phyloP scores from a whole-genome alignment of 2,113 vertebrate species.

The Gnathonemus echidnorhynchus region DNA sequence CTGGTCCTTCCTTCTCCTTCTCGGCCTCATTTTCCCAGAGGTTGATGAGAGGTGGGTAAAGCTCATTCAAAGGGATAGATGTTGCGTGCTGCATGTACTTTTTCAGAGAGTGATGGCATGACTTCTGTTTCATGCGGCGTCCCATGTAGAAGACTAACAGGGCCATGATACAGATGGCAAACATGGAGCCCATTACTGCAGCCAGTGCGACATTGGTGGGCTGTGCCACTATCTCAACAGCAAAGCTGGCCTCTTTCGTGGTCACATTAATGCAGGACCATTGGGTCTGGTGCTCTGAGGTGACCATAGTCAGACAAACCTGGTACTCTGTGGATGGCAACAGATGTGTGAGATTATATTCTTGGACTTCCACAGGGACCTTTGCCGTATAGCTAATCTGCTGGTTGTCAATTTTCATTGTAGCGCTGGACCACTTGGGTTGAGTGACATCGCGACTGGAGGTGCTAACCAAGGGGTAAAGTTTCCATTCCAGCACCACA shows the following conservation, averaged over 20 bases:
- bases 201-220: slow-evolving; percentile 62
- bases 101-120: slow-evolving; percentile 67
- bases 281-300: slow-evolving; percentile 49
- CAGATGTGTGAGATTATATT: slow-evolving; percentile 73
- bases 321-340: slow-evolving; percentile 64
- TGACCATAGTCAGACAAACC: slow-evolving; percentile 64
- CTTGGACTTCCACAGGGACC: slow-evolving; percentile 66
- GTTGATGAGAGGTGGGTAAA: slow-evolving; percentile 72
- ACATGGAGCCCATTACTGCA: slow-evolving; percentile 65
- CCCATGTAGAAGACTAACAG: slow-evolving; percentile 64
- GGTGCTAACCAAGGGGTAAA: slow-evolving; percentile 33
- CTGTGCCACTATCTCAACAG: slow-evolving; percentile 55
- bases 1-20: slow-evolving; percentile 60
- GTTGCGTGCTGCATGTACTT: slow-evolving; percentile 70
- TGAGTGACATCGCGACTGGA: slow-evolving; percentile 32
- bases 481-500: slow-evolving; percentile 67
- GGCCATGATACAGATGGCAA: slow-evolving; percentile 64
- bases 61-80: slow-evolving; percentile 65
- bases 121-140: slow-evolving; percentile 57
- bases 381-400: slow-evolving; percentile 70
- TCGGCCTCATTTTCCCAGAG: slow-evolving; percentile 70
- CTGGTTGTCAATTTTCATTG: slow-evolving; percentile 65
- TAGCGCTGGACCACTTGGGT: slow-evolving; percentile 63
- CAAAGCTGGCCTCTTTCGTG: slow-evolving; percentile 62
- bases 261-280: slow-evolving; percentile 68